Base-by-base conservation (phyloP, 2,797 vertebrate species). In the Furcifer pardalis region DNA sequence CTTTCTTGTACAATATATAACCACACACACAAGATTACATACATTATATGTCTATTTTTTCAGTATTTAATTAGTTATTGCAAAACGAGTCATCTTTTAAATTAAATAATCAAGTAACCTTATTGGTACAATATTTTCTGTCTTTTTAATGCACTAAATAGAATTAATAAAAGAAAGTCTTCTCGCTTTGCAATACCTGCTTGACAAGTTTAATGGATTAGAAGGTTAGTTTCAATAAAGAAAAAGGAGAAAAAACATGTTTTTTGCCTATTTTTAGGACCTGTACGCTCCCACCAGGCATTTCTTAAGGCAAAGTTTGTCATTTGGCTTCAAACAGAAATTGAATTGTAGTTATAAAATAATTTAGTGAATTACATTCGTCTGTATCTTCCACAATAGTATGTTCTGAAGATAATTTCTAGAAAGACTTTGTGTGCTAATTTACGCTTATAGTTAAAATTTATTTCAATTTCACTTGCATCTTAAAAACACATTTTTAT, bases 291-390 rank as follows among this genome's bases (percentile, higher is more conserved):
- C 94, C 95, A 96, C 91, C 95, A 96, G 94, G 94, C 89, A 92
- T 95, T 95, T 96, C 91, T 96, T 96, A 96, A 96, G 96, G 96
- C 95, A 95, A 95, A 94, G 93, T 94, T 96, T 95, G 95, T 96
- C 95, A 96, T 97, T 97, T 96, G 96, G 96, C 94, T 96, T 96
- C 95, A 93, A 96, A 96, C 95, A 93, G 93, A 96, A 94, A 92
- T 93, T 93, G 93, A 65, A 88, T 94, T 95, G 94, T 90, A 91
- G 90, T 96, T 95, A 95, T 95, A 96, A 96, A 96, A 97, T 97
- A 97, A 97, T 96, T 96, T 96, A 96, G 96, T 95, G 95, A 96
- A 95, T 96, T 96, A 97, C 95, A 96, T 96, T 96, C 95, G 93
- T 96, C 93, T 86, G 84, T 93, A 96, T 94, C 94, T 94, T 94